Conservation (phyloP, 2,888 invertebrate genomes). For the Amblyteles armatorius region DNA sequence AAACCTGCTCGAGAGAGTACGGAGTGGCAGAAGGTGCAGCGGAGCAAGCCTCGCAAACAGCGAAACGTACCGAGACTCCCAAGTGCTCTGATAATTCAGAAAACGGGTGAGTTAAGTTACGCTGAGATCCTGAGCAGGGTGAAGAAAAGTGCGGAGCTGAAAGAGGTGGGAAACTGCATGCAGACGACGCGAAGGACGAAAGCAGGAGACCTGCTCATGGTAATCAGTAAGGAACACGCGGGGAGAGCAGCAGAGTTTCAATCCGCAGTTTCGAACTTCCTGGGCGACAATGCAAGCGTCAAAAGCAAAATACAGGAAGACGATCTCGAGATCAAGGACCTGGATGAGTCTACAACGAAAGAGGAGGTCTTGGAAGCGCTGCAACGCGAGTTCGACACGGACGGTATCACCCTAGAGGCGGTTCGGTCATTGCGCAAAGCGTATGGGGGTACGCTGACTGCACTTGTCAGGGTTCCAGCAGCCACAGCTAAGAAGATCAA, state of each 20-base stretch:
- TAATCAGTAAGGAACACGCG: neutral
- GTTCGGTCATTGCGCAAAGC: neutral
- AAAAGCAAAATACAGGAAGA: constrained; percentile 49
- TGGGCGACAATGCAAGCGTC: constrained; percentile 36
- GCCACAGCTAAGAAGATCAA: neutral
- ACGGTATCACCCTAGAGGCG: neutral
- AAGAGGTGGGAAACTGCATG: constrained; percentile 34
- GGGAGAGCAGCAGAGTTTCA: neutral
- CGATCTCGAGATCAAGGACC: constrained; percentile 44
- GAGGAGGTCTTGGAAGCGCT: constrained; percentile 39
- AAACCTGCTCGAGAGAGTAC: neutral
- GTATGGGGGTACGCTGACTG: constrained; percentile 4
- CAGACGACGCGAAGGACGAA: constrained; percentile 40
- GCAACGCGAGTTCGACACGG: neutral
- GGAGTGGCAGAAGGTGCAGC: constrained; percentile 14
- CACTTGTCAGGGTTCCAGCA: neutral
- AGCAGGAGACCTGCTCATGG: constrained; percentile 36
- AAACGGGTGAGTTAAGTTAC: constrained; percentile 34
- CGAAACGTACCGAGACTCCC: constrained; percentile 13
- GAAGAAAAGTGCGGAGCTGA: constrained; percentile 19
- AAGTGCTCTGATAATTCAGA: constrained; percentile 35
- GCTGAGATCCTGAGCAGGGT: constrained; percentile 42
- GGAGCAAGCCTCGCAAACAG: constrained; percentile 11
- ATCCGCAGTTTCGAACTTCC: neutral
- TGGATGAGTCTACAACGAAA: constrained; percentile 47